These are phyloP conservation scores for Numenius phaeopus DNA, from an alignment of 2,797 vertebrate genomes.

Conservation along the genomic window DNA sequence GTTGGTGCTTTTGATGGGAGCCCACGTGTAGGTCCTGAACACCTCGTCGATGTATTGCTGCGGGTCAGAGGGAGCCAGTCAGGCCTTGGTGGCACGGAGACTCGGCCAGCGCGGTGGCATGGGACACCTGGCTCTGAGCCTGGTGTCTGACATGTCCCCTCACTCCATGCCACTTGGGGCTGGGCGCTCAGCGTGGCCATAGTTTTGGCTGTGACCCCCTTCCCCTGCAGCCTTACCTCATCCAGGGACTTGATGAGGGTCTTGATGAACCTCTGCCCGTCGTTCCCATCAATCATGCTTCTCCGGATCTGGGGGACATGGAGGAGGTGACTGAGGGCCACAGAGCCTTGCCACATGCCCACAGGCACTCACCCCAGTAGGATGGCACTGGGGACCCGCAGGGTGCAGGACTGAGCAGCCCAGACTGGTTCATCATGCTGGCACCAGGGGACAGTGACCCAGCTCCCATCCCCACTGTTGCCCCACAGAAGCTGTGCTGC, in stretches of 20 bases:
- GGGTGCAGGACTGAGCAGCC: neutral
- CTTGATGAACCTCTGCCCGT: slow-evolving; percentile 90
- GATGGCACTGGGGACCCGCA: neutral
- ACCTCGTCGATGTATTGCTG: slow-evolving; percentile 97
- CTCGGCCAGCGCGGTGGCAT: neutral
- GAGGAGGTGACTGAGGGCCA: neutral
- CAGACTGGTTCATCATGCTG: neutral
- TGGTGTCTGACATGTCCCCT: neutral
- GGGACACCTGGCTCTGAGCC: neutral
- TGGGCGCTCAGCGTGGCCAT: rapidly evolving
- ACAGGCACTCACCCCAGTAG: neutral
- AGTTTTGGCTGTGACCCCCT: neutral
- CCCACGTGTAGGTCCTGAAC: slow-evolving; percentile 93
- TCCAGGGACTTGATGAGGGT: slow-evolving; percentile 96
- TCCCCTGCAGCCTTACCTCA: slow-evolving; percentile 83
- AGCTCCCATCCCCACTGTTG: neutral
- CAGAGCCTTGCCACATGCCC: rapidly evolving
- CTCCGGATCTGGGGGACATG: slow-evolving; percentile 87
- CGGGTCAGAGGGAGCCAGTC: slow-evolving; percentile 49
- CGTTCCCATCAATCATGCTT: slow-evolving; percentile 93
- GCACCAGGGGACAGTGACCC: neutral
- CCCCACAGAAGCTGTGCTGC: rapidly evolving
- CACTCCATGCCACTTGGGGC: rapidly evolving
- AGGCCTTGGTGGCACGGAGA: neutral
- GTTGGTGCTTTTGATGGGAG: slow-evolving; percentile 94